Evolutionary conservation across 2,888 invertebrate species (phyloP).

Genomic region (Pyrochroa serraticornis): DNA sequence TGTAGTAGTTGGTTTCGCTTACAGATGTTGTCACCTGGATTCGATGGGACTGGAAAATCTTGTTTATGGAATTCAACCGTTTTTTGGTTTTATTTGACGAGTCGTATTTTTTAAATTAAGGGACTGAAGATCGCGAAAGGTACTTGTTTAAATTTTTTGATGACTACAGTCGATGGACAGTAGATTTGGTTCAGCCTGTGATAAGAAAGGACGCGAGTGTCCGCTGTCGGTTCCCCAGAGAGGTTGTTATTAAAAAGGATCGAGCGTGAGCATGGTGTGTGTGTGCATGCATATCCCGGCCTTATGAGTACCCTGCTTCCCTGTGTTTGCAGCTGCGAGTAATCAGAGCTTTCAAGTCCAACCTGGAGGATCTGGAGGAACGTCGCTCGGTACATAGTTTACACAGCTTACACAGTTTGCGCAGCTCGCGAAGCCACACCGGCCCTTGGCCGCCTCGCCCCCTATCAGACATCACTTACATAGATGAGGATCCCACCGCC

Average conservation of each 20-base stretch:
- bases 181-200: not conserved
- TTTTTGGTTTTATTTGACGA: too few species aligned
- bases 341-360: constrained; percentile 99
- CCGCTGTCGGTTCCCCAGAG: constrained; percentile 34
- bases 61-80: too few species aligned
- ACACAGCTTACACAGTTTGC: constrained; percentile 88
- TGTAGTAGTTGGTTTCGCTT: too few species aligned
- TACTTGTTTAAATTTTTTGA: too few species aligned
- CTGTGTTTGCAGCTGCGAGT: constrained; percentile 97
- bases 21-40: too few species aligned
- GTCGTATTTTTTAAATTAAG: too few species aligned
- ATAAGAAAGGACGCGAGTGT: constrained; percentile 32
- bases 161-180: too few species aligned
- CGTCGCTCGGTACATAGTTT: constrained; percentile 97
- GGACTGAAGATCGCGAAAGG: too few species aligned
- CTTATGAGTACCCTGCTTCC: constrained; percentile 61
- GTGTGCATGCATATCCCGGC: constrained; percentile 56
- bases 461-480: constrained; percentile 81
- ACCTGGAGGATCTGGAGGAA: constrained; percentile 99
- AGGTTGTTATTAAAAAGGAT: constrained; percentile 13
- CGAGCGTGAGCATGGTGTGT: constrained; percentile 41
- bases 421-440: constrained; percentile 77
- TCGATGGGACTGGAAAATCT: too few species aligned
- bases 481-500: constrained; percentile 57
- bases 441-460: constrained; percentile 69